Evolutionary conservation across 2,888 invertebrate genomes (phyloP).

Genomic region (Andrena camellia): DNA sequence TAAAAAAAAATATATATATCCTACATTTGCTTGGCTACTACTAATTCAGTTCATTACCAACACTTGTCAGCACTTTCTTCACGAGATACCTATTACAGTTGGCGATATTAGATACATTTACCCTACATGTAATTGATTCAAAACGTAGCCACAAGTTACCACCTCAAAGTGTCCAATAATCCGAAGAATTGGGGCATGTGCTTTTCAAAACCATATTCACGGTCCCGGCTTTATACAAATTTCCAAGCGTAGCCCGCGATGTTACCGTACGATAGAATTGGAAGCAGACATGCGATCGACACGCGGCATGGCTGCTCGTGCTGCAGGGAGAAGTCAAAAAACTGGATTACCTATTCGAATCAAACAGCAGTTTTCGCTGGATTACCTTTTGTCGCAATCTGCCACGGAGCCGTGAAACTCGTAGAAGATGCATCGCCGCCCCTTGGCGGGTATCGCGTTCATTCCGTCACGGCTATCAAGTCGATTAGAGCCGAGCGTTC

Average conservation of each 20-base stretch:
- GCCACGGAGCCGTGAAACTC: conserved; percentile 43
- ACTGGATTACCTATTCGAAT: conserved; percentile 43
- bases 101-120: no score
- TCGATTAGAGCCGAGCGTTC: conserved; percentile 66
- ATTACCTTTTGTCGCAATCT: conserved; percentile 47
- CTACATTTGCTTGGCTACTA: no score
- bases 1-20: no score
- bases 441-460: conserved; percentile 53
- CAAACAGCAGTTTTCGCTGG: conserved; percentile 59
- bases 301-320: neutral
- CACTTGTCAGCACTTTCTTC: no score
- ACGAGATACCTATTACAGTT: no score
- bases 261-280: neutral
- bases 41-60: no score
- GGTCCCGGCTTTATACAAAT: neutral
- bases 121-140: no score
- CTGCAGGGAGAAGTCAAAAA: conserved; percentile 11
- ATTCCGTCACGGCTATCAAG: conserved; percentile 67
- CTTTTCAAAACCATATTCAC: neutral
- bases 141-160: no score
- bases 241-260: neutral
- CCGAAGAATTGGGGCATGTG: no score
- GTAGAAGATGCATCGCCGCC: conserved; percentile 57
- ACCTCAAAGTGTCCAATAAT: no score
- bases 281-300: neutral